Percentiles rank a stretch among this genome's conserved stretches.
phyloP scores from a whole-genome alignment of 2,797 vertebrate genomes.

The Chaunax sp. region DNA sequence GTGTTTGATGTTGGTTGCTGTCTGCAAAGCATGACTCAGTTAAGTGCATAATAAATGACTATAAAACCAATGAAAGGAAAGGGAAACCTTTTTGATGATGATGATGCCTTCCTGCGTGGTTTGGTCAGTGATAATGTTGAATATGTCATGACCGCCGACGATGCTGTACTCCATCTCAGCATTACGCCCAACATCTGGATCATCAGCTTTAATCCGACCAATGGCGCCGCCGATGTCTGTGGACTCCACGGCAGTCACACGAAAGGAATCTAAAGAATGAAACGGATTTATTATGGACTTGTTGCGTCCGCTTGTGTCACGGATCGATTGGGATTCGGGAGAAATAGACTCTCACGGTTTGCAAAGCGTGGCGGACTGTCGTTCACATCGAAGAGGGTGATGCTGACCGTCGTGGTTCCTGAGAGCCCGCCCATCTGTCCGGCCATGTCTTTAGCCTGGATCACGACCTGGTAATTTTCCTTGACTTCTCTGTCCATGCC shows the following conservation, averaged over 20 bases:
- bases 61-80: not conserved
- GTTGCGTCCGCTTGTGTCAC: no score
- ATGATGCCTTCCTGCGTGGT: conserved; percentile 95
- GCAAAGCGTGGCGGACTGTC: conserved; percentile 96
- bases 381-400: conserved; percentile 94
- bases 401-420: conserved; percentile 94
- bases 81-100: conserved; percentile 91
- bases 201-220: conserved; percentile 94
- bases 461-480: conserved; percentile 96
- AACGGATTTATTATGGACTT: not conserved
- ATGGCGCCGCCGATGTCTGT: conserved; percentile 88
- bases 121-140: conserved; percentile 93
- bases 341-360: conserved; percentile 86
- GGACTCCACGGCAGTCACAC: conserved; percentile 90
- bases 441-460: conserved; percentile 99
- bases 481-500: conserved; percentile 97
- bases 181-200: conserved; percentile 91
- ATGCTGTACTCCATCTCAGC: conserved; percentile 93
- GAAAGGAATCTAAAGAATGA: conserved; percentile 88
- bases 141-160: conserved; percentile 88
- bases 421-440: conserved; percentile 98
- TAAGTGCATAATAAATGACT: not conserved
- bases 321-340: no score
- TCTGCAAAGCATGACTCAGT: not conserved
- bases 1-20: not conserved